Evolutionary conservation across 2,888 invertebrate species (phyloP), one percentile per base, ranked within the genome.

Genomic region (Torymus aiolomorphi): DNA sequence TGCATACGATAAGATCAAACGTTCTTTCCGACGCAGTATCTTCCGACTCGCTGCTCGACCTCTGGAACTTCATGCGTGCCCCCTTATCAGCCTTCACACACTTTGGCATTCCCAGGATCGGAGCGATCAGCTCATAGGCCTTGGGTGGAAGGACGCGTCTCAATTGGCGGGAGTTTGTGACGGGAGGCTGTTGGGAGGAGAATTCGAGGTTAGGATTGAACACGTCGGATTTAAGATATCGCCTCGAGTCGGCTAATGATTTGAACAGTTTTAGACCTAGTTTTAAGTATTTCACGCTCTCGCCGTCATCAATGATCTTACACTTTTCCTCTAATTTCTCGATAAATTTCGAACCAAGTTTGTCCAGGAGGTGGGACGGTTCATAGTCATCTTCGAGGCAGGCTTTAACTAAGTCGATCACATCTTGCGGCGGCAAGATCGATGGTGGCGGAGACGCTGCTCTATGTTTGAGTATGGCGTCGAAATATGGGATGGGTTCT

Each of bases 241-340:
- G 83, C 78, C 84, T 88, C 5, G 89, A 89, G 16, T 90, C 87
- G 5, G 83, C 81, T 51, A 89, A 84, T 62, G 88, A 83, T 77
- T 86, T 85, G 54, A 88, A 83, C 74, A 90, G 83, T 73, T 84
- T 86, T 20, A 78, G 79, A 63, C 82, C 84, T 67, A 85, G 72
- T 76, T 82, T 84, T n/a, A 82, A 83, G 10, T 81, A 20, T 12
- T 78, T 18, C 12, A 13, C 18, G 3, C 82, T 24, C 69, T 85
- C 31, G 51, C 72, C 2, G 54, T 31, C n/a, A 14, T 74, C 5
- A 42, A 49, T 10, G 54, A 16, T 59, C 14, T 73, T 8, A 49
- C n/a, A 73, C 67, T 24, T 67, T 78, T 82, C 18, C 31, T 76
- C 18, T 1, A 78, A 54, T 78, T 20, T 76, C 54, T 83, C 81